These are phyloP conservation scores for Coturnix japonica DNA, from an alignment of 2,113 vertebrate species.

Conservation along the genomic window DNA sequence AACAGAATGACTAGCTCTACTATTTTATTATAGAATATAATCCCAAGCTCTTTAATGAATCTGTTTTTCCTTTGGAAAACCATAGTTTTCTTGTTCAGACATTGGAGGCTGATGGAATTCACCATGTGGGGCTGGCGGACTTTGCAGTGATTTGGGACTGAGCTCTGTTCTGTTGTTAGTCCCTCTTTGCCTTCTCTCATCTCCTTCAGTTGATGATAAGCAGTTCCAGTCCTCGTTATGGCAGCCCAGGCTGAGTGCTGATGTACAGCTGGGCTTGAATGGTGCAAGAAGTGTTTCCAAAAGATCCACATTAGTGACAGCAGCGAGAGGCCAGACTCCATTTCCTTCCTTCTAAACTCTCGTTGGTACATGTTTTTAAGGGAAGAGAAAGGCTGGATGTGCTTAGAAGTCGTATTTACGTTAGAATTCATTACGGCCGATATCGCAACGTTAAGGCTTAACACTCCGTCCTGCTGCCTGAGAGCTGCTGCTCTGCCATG, in stretches of 20 bases:
- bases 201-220: not conserved
- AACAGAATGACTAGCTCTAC: not conserved
- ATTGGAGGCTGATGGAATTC: not conserved
- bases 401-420: slow-evolving; percentile 42
- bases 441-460: slow-evolving; percentile 55
- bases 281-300: not conserved
- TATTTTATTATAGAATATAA: not conserved
- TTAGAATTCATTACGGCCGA: slow-evolving; percentile 47
- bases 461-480: slow-evolving; percentile 54
- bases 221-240: not conserved
- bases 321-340: not conserved
- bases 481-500: slow-evolving; percentile 63
- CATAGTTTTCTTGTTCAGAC: not conserved
- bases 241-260: not conserved
- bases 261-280: not conserved
- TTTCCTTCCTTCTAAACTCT: not conserved
- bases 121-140: not conserved
- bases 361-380: not conserved
- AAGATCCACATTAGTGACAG: not conserved
- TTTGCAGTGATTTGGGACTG: not conserved
- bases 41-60: not conserved
- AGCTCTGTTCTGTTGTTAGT: not conserved
- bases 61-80: not conserved
- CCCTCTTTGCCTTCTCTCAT: not conserved
- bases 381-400: slow-evolving; percentile 24